Base-by-base conservation (phyloP, 2,888 invertebrate species). In the Sussaba pulchella region DNA sequence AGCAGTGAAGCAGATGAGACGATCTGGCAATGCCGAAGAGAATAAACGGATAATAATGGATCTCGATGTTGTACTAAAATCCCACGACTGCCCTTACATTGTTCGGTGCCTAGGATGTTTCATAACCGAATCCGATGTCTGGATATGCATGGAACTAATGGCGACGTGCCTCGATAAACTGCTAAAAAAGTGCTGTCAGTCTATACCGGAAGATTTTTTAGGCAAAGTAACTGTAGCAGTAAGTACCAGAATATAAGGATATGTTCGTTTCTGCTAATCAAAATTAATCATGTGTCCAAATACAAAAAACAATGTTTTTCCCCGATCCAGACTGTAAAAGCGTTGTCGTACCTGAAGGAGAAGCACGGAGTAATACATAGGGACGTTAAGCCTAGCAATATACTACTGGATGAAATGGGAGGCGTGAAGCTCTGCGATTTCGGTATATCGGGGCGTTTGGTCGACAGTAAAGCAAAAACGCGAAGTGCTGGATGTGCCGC, bases 101-200 rank as follows among this genome's bases (percentile, higher is more conserved):
- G 99, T 99, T 86, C 96, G 98, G 91, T 99, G 99, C 92, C 94
- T 98, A 89, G 99, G 99, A 50, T 99, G 98, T 93, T 99, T 99
- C 93, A 98, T 99, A 72, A 98, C 98, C 0, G 98, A 98, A 91
- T 96, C 98, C 0, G 99, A 99, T 92, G 99, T 99, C 0, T 99
- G 99, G 98, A 99, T 99, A 91, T 99, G 99, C 92, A 99, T 99
- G 99, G 99, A 99, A 93, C 94, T 99, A 85, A 99, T 99, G 99
- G 96, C 98, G 12, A 98, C 99, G 19, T 99, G 99, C 93, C 97
- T 99, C 91, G 99, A 99, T 92, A 99, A 99, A 93, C 93, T 99
- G 89, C 94, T 99, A 81, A 98, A 98, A 92, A 93, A 96, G 86
- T 94, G 97, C 45, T 96, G 96, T 82, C 95, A 95, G 85, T 96